Evolutionary conservation across 2,797 vertebrate genomes (phyloP).

Genomic region (Aldrovandia affinis): DNA sequence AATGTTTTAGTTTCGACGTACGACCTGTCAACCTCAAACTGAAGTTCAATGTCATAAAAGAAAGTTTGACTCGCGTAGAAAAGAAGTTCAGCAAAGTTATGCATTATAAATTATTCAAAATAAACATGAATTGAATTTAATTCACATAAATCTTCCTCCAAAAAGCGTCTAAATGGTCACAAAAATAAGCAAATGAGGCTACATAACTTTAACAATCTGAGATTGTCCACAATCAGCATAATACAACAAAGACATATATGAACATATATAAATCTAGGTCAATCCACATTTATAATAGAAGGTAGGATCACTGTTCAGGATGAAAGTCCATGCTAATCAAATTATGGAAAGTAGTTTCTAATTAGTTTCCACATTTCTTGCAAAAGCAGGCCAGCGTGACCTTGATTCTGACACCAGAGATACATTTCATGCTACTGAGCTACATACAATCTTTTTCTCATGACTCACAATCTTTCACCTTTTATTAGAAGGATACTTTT

Average conservation of each 20-base stretch:
- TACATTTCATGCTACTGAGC: slow-evolving; percentile 14
- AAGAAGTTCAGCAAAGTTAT: background rate
- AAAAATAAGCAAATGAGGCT: background rate
- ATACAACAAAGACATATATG: slow-evolving; percentile 31
- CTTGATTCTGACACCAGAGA: slow-evolving; percentile 61
- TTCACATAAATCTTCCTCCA: background rate
- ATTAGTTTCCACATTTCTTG: slow-evolving; percentile 60
- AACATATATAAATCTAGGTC: slow-evolving; percentile 52
- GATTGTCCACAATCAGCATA: slow-evolving; percentile 3
- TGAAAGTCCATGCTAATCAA: slow-evolving; percentile 70
- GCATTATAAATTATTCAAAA: background rate
- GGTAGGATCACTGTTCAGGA: slow-evolving; percentile 45
- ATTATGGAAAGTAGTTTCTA: slow-evolving; percentile 61
- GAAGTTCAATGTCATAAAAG: slow-evolving; percentile 44
- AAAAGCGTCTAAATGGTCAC: background rate
- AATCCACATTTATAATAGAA: slow-evolving; percentile 42
- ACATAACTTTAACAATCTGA: background rate
- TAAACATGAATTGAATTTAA: background rate
- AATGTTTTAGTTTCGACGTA: slow-evolving; percentile 21
- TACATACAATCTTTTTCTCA: background rate
- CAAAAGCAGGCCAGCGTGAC: slow-evolving; percentile 49
- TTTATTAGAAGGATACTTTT: background rate
- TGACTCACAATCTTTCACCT: background rate
- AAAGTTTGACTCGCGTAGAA: slow-evolving; percentile 36
- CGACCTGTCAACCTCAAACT: slow-evolving; percentile 17